Evolutionary conservation across 2,797 vertebrate species (phyloP).

Genomic region (Pipistrellus kuhlii): DNA sequence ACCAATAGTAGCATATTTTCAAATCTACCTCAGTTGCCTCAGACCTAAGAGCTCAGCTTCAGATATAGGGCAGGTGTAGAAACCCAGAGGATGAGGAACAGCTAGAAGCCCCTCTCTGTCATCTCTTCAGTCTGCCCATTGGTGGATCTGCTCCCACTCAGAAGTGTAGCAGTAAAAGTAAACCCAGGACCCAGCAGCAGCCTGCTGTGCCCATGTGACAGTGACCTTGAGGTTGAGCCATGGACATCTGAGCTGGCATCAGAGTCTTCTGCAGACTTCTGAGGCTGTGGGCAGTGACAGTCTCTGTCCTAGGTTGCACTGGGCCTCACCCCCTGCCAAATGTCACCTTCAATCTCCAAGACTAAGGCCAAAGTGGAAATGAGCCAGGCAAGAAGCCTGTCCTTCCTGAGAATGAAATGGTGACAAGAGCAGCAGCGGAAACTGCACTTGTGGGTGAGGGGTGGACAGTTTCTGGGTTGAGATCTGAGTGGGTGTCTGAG

Average conservation of each 20-base stretch:
- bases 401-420: neutral
- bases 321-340: neutral
- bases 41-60: neutral
- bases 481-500: neutral
- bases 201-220: neutral
- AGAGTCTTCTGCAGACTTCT: neutral
- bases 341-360: neutral
- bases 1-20: neutral
- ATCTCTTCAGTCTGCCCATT: neutral
- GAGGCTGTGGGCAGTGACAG: neutral
- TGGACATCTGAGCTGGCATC: neutral
- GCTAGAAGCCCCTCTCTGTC: neutral
- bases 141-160: neutral
- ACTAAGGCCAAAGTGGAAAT: neutral
- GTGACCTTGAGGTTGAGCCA: neutral
- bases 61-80: neutral
- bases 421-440: neutral
- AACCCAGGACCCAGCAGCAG: neutral
- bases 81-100: neutral
- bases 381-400: neutral
- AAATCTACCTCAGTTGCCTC: neutral
- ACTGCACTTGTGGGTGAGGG: neutral
- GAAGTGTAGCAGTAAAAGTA: neutral
- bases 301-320: neutral
- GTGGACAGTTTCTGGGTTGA: fast-evolving